A percentile compares a stretch with the other conserved stretches of the same genome.
Evolutionary conservation across 2,113 vertebrate genomes (phyloP).

Genomic region (Corythornis madagascariensis): DNA sequence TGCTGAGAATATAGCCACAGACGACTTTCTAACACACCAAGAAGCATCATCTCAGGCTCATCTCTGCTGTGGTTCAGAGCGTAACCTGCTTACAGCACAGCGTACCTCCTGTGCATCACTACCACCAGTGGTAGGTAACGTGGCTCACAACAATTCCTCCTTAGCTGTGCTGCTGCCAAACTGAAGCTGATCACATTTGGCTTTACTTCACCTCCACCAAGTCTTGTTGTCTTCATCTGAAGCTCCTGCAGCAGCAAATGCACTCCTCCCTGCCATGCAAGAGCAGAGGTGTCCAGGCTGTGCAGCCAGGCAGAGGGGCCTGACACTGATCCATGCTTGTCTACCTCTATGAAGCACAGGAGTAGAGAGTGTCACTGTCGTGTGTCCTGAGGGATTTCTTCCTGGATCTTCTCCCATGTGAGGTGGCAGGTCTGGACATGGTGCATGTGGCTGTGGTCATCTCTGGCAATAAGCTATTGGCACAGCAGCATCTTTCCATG

Average conservation of each 20-base stretch:
- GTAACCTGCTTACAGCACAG: background rate
- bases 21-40: background rate
- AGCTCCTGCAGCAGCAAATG: fast-evolving
- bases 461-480: background rate
- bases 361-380: background rate
- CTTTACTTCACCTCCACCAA: background rate
- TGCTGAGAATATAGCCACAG: background rate
- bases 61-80: background rate
- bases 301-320: background rate
- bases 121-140: fast-evolving
- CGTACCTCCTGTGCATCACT: background rate
- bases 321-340: no score
- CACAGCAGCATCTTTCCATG: background rate
- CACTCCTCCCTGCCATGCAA: fast-evolving
- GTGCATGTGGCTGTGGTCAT: background rate
- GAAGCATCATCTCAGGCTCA: background rate
- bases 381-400: background rate
- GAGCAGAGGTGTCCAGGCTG: background rate
- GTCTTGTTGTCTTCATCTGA: background rate
- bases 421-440: fast-evolving
- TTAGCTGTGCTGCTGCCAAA: background rate
- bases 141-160: background rate
- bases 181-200: background rate
- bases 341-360: background rate
- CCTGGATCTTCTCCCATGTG: background rate